Conservation (phyloP, 2,797 vertebrate genomes). For the Limnodromus scolopaceus region DNA sequence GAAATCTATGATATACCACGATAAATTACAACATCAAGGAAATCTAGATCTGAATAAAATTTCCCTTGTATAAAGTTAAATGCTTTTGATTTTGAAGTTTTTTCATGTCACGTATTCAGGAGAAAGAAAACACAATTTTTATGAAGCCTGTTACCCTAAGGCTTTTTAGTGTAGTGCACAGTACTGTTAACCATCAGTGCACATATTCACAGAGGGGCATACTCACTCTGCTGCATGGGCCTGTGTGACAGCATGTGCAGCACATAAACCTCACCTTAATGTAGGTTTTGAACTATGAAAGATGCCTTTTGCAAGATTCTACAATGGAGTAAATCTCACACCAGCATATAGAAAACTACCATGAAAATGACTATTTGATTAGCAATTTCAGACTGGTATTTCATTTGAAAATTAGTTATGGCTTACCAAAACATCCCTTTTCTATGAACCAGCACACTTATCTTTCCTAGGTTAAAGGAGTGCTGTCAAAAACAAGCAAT, state of each 20-base stretch:
- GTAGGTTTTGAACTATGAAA: background rate
- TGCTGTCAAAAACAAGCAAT: background rate
- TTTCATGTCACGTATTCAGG: background rate
- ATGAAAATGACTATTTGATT: slow-evolving; percentile 1
- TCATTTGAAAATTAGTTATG: background rate
- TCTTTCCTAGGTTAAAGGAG: background rate
- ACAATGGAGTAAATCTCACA: background rate
- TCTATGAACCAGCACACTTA: background rate
- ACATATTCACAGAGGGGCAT: background rate
- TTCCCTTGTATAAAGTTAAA: background rate
- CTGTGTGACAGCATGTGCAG: background rate
- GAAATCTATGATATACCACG: background rate
- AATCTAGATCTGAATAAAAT: background rate
- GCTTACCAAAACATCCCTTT: background rate
- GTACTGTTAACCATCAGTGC: background rate
- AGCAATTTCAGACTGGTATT: background rate
- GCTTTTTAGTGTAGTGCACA: background rate
- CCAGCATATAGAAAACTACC: background rate
- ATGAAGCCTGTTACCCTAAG: background rate
- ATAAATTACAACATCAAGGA: background rate
- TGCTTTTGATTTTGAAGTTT: background rate
- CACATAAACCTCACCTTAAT: background rate
- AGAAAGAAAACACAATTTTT: background rate
- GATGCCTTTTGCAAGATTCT: background rate
- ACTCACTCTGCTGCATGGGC: background rate